Conservation (phyloP, 1,140 invertebrate genomes). For the Pogonomyrmex californicus region DNA sequence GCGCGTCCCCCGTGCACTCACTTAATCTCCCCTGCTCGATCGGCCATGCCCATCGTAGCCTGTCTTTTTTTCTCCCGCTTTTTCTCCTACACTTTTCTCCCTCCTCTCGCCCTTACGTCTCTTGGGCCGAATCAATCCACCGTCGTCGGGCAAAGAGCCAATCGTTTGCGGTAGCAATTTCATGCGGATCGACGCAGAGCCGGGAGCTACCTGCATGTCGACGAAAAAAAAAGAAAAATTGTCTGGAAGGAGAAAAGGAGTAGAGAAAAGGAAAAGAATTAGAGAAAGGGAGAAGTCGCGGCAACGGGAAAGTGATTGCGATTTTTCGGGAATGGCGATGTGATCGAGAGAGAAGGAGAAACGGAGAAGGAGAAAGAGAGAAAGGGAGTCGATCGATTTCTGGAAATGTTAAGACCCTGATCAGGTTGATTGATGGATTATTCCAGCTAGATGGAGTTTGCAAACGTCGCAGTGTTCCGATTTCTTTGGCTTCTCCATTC, state of each 20-base stretch:
- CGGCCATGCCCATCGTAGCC: not conserved
- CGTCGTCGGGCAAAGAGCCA: constrained; percentile 61
- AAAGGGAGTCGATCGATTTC: constrained; percentile 23
- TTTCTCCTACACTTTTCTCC: constrained; percentile 12
- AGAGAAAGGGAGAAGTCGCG: constrained; percentile 9
- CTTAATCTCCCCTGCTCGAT: constrained; percentile 42
- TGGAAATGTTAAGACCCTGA: not conserved
- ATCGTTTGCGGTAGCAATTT: constrained; percentile 68
- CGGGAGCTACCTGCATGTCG: constrained; percentile 32
- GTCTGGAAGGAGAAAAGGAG: constrained; percentile 12
- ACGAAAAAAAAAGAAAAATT: constrained; percentile 26
- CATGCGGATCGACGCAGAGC: constrained; percentile 41
- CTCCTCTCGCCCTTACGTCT: not conserved
- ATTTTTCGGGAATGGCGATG: constrained; percentile 7
- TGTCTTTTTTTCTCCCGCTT: not conserved
- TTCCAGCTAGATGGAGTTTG: not conserved
- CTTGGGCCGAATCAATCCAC: constrained; percentile 60
- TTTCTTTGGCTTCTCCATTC: not conserved
- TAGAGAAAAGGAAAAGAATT: constrained; percentile 15
- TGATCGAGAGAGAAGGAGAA: not conserved
- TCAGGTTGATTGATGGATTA: not conserved
- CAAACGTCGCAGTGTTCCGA: not conserved
- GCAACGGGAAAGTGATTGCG: constrained; percentile 23
- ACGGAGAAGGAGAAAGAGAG: too few relatives aligned
- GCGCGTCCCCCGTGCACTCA: not conserved